Evolutionary conservation across 2,113 vertebrate species (phyloP).

Genomic region (Hydrolagus affinis): DNA sequence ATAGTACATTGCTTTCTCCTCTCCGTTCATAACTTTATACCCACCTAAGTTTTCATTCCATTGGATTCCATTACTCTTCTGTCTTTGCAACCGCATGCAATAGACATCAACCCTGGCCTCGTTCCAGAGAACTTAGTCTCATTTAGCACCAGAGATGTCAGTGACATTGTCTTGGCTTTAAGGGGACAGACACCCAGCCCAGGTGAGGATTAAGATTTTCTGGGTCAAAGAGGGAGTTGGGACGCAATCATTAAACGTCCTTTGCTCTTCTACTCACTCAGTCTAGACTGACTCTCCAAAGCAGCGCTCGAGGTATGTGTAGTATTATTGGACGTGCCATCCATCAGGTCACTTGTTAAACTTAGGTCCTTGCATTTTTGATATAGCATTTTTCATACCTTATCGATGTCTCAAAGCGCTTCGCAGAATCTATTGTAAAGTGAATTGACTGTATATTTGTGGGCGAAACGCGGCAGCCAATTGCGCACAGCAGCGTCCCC

Average conservation of each 20-base stretch:
- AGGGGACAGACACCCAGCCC: background rate
- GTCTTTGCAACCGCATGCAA: slow-evolving; percentile 20
- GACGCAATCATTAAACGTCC: background rate
- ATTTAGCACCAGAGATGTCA: background rate
- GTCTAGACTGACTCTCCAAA: too few species aligned
- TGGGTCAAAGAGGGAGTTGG: background rate
- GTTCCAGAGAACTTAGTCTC: slow-evolving; percentile 8
- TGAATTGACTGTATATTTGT: too few species aligned
- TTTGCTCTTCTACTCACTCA: too few species aligned
- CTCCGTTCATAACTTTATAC: slow-evolving; percentile 16
- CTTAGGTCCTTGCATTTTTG: too few species aligned
- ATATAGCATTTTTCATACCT: too few species aligned
- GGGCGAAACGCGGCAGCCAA: too few species aligned
- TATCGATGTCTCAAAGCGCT: too few species aligned
- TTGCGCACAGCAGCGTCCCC: too few species aligned
- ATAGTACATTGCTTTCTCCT: slow-evolving; percentile 11
- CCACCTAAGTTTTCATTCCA: slow-evolving; percentile 6
- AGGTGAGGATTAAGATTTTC: background rate
- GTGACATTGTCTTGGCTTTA: background rate
- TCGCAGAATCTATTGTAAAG: too few species aligned
- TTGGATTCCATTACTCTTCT: slow-evolving; percentile 17
- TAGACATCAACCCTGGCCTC: slow-evolving; percentile 4
- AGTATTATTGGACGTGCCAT: too few species aligned
- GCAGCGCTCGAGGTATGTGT: too few species aligned
- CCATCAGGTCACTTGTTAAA: too few species aligned